A percentile compares a stretch with the other conserved stretches of the same genome.
Evolutionary conservation across 2,888 invertebrate species (phyloP).

Genomic region (Chrysodeixis includens): DNA sequence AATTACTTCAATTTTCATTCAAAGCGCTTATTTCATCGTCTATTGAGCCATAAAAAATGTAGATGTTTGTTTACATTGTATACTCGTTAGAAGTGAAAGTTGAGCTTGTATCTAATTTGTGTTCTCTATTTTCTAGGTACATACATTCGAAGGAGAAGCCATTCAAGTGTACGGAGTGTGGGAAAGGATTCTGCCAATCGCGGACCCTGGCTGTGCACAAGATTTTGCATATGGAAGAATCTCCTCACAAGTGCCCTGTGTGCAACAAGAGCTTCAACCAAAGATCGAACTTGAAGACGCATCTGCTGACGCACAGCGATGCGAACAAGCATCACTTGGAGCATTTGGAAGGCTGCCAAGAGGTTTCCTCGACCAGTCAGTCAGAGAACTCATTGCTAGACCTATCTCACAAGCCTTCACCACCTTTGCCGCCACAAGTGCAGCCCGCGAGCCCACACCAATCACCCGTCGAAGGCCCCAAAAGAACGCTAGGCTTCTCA

Average conservation of each 20-base stretch:
- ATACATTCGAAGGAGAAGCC: conserved; percentile 99
- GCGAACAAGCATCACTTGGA: conserved; percentile 86
- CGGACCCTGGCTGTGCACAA: conserved; percentile 98
- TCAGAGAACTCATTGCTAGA: conserved; percentile 86
- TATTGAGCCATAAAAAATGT: conserved; percentile 72
- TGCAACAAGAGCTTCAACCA: conserved; percentile 97
- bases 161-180: conserved; percentile 98
- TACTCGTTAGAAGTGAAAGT: conserved; percentile 72
- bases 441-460: conserved; percentile 74
- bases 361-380: conserved; percentile 87
- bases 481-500: conserved; percentile 92
- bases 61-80: conserved; percentile 71
- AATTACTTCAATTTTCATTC: conserved; percentile 76
- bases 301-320: conserved; percentile 96
- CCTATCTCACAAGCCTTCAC: conserved; percentile 88
- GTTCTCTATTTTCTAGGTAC: conserved; percentile 91
- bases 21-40: conserved; percentile 68
- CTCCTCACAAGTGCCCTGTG: conserved; percentile 97
- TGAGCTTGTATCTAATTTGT: conserved; percentile 68
- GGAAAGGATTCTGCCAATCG: conserved; percentile 99
- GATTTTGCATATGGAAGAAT: conserved; percentile 97
- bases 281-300: conserved; percentile 97
- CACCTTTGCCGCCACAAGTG: conserved; percentile 71
- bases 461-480: conserved; percentile 81
- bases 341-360: conserved; percentile 86